Percentiles rank a stretch among this genome's conserved stretches.
Evolutionary conservation across 92 coral and sea anemone genomes (phyloP).

Genomic region (Paragorgia papillata): DNA sequence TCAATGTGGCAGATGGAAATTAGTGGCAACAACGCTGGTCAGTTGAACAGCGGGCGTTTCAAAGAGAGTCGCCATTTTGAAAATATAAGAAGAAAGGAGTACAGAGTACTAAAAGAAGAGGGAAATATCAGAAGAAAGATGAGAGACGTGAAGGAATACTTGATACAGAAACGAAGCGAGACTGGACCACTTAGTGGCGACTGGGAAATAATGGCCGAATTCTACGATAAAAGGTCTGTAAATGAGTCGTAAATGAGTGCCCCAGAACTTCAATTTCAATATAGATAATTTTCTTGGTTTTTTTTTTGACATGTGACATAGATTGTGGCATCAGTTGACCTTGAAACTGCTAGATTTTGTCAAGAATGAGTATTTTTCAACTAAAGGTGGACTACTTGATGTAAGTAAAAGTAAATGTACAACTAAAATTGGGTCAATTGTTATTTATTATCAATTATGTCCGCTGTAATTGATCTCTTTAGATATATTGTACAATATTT

Average conservation of each 20-base stretch:
- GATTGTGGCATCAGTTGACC: conserved; percentile 98
- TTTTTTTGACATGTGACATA: conserved; percentile 13
- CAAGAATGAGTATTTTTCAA: conserved; percentile 75
- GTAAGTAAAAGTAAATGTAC: conserved; percentile 42
- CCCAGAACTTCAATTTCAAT: too few species aligned
- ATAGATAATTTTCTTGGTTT: too few species aligned
- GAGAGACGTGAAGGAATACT: conserved; percentile 94
- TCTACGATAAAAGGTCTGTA: conserved; percentile 89
- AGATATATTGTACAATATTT: too few species aligned
- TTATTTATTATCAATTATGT: not conserved
- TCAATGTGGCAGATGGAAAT: too few species aligned
- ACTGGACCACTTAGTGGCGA: conserved; percentile 83
- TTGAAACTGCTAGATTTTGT: conserved; percentile 80
- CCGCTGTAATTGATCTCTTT: too few species aligned
- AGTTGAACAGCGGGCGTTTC: too few species aligned
- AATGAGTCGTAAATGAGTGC: not conserved
- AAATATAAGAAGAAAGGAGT: conserved; percentile 9
- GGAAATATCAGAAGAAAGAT: conserved; percentile 41
- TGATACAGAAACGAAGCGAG: conserved; percentile 86
- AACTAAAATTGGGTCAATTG: not conserved
- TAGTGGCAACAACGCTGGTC: too few species aligned
- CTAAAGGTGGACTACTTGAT: conserved; percentile 88
- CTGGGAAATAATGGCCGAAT: conserved; percentile 85
- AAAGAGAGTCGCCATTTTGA: not conserved
- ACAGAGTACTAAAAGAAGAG: not conserved